Conservation (phyloP, 2,888 invertebrate genomes). For the Tetramorium bicarinatum region DNA sequence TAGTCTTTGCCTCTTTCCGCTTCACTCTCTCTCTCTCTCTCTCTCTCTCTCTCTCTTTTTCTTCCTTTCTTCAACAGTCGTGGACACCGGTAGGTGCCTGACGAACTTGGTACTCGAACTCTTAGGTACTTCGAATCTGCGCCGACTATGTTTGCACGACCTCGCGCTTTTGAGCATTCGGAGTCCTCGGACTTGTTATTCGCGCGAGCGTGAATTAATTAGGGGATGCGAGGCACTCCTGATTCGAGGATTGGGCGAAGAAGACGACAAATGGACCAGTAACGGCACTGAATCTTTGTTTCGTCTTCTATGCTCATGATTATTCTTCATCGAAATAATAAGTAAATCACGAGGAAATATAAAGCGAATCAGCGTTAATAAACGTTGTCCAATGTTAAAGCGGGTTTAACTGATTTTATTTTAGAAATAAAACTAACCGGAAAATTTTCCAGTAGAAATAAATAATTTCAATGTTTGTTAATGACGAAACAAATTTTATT, state of each 20-base stretch:
- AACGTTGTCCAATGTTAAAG: background rate
- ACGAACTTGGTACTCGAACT: constrained; percentile 10
- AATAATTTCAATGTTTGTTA: background rate
- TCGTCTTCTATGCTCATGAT: background rate
- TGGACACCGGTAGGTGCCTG: constrained; percentile 21
- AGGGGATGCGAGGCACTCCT: background rate
- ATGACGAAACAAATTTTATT: background rate
- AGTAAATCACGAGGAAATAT: background rate
- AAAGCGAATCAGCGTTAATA: background rate
- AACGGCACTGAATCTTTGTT: background rate
- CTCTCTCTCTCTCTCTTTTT: background rate
- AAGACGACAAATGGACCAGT: background rate
- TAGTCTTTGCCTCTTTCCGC: constrained; percentile 53
- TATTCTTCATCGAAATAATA: background rate
- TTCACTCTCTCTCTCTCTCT: background rate
- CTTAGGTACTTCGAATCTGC: constrained; percentile 4
- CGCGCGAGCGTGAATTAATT: constrained; percentile 21
- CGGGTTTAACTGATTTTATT: background rate
- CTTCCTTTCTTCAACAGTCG: background rate
- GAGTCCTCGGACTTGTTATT: constrained; percentile 4
- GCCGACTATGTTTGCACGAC: constrained; percentile 25
- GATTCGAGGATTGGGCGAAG: background rate
- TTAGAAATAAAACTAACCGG: background rate
- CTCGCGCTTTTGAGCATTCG: constrained; percentile 3
- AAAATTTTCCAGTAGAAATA: background rate